Evolutionary conservation across 2,113 vertebrate species (phyloP).

Genomic region (Chloroceryle aenea): DNA sequence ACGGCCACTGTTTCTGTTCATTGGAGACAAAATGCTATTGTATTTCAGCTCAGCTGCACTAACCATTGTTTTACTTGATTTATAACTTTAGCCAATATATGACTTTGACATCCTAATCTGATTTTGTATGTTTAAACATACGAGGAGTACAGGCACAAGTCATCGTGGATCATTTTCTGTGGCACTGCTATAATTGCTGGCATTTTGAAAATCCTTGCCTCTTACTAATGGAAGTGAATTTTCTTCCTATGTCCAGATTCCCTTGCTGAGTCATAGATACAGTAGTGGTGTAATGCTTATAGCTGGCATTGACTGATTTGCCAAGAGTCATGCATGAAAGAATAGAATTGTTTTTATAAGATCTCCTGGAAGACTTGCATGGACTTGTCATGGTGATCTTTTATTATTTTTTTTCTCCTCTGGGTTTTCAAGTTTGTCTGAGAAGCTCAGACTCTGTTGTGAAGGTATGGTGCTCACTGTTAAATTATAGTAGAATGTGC

Average conservation of each 20-base stretch:
- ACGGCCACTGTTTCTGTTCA: not conserved
- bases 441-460: not conserved
- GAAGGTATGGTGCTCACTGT: not conserved
- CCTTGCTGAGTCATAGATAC: constrained; percentile 53
- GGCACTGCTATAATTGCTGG: not conserved
- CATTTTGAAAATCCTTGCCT: not conserved
- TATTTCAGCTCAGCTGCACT: not conserved
- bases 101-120: not conserved
- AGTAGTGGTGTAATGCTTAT: constrained; percentile 13
- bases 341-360: constrained; percentile 1
- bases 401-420: not conserved
- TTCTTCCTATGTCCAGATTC: not conserved
- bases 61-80: constrained; percentile 23
- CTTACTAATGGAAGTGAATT: not conserved
- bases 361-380: not conserved
- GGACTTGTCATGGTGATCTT: not conserved
- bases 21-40: not conserved
- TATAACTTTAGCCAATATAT: not conserved
- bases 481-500: not conserved
- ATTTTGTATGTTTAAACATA: not conserved
- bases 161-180: not conserved
- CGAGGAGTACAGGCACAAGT: not conserved
- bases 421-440: not conserved
- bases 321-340: not conserved
- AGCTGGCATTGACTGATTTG: constrained; percentile 13